These are phyloP conservation scores for Gambelia wislizenii DNA, from an alignment of 2,797 vertebrate genomes.

Conservation along the genomic window DNA sequence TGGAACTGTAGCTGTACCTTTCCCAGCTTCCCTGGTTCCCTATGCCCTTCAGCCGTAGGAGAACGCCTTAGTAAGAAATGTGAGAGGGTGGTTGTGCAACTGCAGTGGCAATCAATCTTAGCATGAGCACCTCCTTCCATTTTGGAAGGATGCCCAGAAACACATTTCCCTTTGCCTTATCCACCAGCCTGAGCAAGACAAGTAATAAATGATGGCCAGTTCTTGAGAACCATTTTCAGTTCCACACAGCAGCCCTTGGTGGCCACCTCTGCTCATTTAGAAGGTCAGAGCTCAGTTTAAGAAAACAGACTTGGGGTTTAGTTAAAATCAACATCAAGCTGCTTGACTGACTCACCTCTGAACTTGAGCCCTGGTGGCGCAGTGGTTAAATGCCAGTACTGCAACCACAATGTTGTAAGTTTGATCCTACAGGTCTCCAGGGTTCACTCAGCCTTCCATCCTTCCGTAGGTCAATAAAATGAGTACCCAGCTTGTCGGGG, in stretches of 20 bases:
- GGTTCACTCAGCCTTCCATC: too few species aligned
- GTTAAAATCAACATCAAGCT: neutral
- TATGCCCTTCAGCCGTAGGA: too few species aligned
- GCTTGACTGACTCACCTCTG: neutral
- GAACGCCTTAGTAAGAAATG: neutral
- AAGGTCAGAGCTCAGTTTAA: neutral
- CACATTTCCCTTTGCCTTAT: neutral
- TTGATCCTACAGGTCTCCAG: too few species aligned
- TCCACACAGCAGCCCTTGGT: neutral
- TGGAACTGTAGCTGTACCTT: neutral
- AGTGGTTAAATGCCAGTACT: too few species aligned
- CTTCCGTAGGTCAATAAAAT: too few species aligned
- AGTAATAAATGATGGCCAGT: too few species aligned
- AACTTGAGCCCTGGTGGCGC: too few species aligned
- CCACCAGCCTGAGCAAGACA: neutral
- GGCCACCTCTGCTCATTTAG: neutral
- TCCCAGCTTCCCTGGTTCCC: neutral
- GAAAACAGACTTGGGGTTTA: neutral
- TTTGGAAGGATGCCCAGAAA: neutral
- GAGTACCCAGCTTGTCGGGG: too few species aligned
- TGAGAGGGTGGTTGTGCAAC: too few species aligned
- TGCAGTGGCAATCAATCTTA: neutral
- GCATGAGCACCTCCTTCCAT: neutral
- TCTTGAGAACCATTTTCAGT: too few species aligned
- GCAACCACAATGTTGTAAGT: too few species aligned